phyloP scores from a whole-genome alignment of 2,888 invertebrate genomes.

The Thereva nobilitata region DNA sequence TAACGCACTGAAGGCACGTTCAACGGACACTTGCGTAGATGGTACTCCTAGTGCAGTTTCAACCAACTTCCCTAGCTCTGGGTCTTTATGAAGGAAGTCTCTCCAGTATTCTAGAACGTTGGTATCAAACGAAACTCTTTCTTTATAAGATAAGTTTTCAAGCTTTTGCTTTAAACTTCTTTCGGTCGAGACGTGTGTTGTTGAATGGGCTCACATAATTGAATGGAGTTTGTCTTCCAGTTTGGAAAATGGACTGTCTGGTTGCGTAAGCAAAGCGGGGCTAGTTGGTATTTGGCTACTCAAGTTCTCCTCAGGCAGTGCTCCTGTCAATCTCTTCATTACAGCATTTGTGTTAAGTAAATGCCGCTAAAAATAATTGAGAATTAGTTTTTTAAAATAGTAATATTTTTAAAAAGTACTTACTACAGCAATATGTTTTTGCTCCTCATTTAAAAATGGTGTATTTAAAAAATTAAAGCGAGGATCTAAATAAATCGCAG shows the following conservation, averaged over 20 bases:
- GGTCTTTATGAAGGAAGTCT: too few relatives aligned
- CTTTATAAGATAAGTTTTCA: slow-evolving; percentile 6
- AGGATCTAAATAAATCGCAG: slow-evolving; percentile 21
- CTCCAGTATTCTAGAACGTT: too few relatives aligned
- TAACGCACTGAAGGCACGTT: too few relatives aligned
- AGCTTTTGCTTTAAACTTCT: slow-evolving; percentile 26
- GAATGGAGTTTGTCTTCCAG: slow-evolving; percentile 5
- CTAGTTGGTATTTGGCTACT: not conserved
- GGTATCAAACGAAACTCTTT: slow-evolving; percentile 17
- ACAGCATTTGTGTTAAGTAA: slow-evolving; percentile 4
- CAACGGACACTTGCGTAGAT: too few relatives aligned
- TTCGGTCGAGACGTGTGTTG: not conserved
- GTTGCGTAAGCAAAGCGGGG: not conserved
- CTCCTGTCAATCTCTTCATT: not conserved
- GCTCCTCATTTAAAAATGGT: not conserved
- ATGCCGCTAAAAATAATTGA: slow-evolving; percentile 6
- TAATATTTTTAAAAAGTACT: not conserved
- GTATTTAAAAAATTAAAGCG: slow-evolving; percentile 21
- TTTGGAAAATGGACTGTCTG: slow-evolving; percentile 4
- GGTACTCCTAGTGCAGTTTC: too few relatives aligned
- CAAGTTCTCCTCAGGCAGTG: slow-evolving; percentile 8
- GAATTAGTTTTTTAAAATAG: not conserved
- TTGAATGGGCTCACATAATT: not conserved
- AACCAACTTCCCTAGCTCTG: too few relatives aligned
- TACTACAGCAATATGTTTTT: too few relatives aligned